phyloP scores from a whole-genome alignment of 2,888 invertebrate species.

The Cosmopolites sordidus region DNA sequence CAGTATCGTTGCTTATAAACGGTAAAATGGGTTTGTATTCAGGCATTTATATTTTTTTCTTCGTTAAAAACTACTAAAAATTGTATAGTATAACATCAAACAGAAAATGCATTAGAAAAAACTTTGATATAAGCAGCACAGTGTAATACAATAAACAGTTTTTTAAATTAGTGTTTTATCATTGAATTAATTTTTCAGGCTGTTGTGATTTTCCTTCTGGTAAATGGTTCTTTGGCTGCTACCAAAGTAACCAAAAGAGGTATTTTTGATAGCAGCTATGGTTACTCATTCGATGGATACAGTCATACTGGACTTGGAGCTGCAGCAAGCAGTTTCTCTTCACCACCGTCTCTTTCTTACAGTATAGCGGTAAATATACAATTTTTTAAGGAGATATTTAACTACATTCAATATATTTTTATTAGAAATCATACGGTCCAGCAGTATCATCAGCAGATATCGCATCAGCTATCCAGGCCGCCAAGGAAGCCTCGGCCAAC shows the following conservation, averaged over 20 bases:
- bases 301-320: conserved; percentile 15
- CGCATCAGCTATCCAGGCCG: conserved; percentile 66
- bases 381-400: no score
- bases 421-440: conserved; percentile 30
- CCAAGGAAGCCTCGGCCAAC: conserved; percentile 67
- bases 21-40: no score
- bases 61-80: no score
- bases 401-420: neutral
- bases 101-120: no score
- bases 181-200: conserved; percentile 23
- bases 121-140: no score
- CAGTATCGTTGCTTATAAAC: no score
- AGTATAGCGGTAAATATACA: neutral
- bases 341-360: neutral
- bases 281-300: conserved; percentile 13
- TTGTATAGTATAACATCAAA: no score
- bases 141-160: no score
- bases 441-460: conserved; percentile 60
- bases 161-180: no score
- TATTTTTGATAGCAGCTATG: conserved; percentile 21
- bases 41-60: no score
- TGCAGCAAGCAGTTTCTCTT: conserved; percentile 5
- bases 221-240: conserved; percentile 16
- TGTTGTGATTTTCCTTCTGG: conserved; percentile 23
- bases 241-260: conserved; percentile 17